These are phyloP conservation scores for Lochmaea capreae DNA, from an alignment of 2,888 invertebrate species.

Conservation along the genomic window DNA sequence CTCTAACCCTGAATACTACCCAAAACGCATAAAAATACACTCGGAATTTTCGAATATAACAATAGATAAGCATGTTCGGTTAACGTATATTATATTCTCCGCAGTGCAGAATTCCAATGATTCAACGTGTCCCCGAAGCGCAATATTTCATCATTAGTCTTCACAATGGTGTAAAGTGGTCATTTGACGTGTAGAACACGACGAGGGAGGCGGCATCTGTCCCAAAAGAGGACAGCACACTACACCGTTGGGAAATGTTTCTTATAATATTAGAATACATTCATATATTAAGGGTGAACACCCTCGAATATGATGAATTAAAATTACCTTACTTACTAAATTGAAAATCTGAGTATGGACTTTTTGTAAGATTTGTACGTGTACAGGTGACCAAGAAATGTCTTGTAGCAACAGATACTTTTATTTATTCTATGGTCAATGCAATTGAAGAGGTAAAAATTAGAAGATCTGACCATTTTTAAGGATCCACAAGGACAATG, in stretches of 20 bases:
- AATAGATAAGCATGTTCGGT: constrained; percentile 41
- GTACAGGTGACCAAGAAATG: no score
- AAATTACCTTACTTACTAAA: neutral
- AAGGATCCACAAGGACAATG: no score
- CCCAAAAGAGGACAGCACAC: constrained; percentile 46
- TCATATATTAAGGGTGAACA: constrained; percentile 13
- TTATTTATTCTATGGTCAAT: no score
- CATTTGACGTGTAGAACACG: constrained; percentile 67
- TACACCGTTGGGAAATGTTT: constrained; percentile 61
- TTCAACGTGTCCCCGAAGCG: constrained; percentile 66
- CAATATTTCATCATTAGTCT: constrained; percentile 69
- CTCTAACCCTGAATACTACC: neutral
- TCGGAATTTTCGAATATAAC: constrained; percentile 43
- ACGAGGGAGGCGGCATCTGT: constrained; percentile 49
- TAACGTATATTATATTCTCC: constrained; percentile 33
- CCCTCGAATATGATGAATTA: neutral
- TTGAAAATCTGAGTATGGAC: neutral
- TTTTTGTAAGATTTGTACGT: neutral
- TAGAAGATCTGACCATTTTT: no score
- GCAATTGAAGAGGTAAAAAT: no score
- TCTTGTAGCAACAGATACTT: no score
- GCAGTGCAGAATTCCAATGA: constrained; percentile 63
- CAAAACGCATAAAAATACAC: constrained; percentile 40
- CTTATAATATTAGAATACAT: constrained; percentile 25
- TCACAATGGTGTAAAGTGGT: constrained; percentile 68